A percentile compares a stretch with the other conserved stretches of the same genome.
phyloP scores from a whole-genome alignment of 2,113 vertebrate genomes.

The Pteruthius melanotis region DNA sequence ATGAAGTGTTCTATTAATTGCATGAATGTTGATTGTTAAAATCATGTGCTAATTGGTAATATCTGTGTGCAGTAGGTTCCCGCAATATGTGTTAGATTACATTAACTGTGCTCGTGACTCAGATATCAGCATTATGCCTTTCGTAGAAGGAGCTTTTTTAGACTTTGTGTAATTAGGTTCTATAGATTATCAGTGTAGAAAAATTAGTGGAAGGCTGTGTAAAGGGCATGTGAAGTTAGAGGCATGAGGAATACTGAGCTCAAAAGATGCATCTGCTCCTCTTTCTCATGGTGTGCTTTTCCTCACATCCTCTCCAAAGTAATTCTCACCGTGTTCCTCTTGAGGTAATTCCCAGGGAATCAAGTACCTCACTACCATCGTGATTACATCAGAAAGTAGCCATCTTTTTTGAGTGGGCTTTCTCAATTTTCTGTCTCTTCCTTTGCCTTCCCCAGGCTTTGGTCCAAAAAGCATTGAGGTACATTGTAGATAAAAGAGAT shows the following conservation, averaged over 20 bases:
- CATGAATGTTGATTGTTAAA: constrained; percentile 73
- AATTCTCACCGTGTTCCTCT: constrained; percentile 63
- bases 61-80: constrained; percentile 71
- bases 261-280: constrained; percentile 51
- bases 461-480: neutral
- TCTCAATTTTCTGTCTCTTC: constrained; percentile 41
- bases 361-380: constrained; percentile 8
- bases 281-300: constrained; percentile 48
- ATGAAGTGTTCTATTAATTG: constrained; percentile 68
- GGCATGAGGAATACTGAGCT: neutral
- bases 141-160: constrained; percentile 33
- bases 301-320: constrained; percentile 21
- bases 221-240: constrained; percentile 47
- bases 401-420: neutral
- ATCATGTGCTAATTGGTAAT: constrained; percentile 75
- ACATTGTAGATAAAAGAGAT: neutral
- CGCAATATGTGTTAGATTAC: constrained; percentile 69
- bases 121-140: constrained; percentile 64
- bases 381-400: constrained; percentile 12
- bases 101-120: constrained; percentile 66
- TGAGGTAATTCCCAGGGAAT: constrained; percentile 52
- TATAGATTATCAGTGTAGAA: constrained; percentile 62
- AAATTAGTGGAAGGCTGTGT: constrained; percentile 14
- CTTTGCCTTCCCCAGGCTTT: constrained; percentile 9
- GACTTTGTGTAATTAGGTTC: constrained; percentile 64